Conservation (phyloP, 1,140 invertebrate species). For the Dendroctonus valens region DNA sequence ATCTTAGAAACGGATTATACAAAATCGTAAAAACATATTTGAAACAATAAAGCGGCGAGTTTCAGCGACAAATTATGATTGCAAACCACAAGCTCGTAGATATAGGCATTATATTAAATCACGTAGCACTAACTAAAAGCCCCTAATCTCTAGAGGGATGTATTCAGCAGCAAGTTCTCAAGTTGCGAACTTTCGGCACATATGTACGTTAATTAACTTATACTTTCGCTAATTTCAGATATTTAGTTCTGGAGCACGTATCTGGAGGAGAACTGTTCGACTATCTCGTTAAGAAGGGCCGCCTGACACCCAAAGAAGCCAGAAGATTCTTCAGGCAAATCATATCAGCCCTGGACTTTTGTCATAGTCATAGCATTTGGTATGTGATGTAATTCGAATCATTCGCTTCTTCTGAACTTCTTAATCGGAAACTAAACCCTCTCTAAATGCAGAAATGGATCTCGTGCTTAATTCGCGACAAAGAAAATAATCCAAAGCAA, state of each 20-base stretch:
- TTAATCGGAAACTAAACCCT: background rate
- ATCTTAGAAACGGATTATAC: too few relatives aligned
- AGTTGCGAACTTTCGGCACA: too few relatives aligned
- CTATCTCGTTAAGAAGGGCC: slow-evolving; percentile 98
- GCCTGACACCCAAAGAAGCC: slow-evolving; percentile 97
- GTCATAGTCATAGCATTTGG: slow-evolving; percentile 99
- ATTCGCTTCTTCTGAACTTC: too few relatives aligned
- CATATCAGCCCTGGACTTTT: slow-evolving; percentile 98
- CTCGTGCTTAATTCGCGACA: background rate
- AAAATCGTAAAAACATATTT: too few relatives aligned
- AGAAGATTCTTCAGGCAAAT: slow-evolving; percentile 98
- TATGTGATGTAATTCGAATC: slow-evolving; percentile 59
- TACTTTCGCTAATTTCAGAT: slow-evolving; percentile 63
- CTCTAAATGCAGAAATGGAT: background rate
- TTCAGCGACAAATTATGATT: too few relatives aligned
- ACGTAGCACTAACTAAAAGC: too few relatives aligned
- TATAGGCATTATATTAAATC: too few relatives aligned
- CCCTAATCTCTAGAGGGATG: too few relatives aligned
- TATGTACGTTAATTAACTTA: background rate
- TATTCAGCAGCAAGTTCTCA: too few relatives aligned
- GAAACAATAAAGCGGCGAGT: too few relatives aligned
- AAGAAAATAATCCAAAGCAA: too few relatives aligned
- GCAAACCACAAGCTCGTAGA: too few relatives aligned
- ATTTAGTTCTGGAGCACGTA: slow-evolving; percentile 97
- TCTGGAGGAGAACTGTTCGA: slow-evolving; percentile 99